Evolutionary conservation across 2,113 vertebrate species (phyloP), one percentile per base, ranked within the genome.

Genomic region (Myotis yumanensis): DNA sequence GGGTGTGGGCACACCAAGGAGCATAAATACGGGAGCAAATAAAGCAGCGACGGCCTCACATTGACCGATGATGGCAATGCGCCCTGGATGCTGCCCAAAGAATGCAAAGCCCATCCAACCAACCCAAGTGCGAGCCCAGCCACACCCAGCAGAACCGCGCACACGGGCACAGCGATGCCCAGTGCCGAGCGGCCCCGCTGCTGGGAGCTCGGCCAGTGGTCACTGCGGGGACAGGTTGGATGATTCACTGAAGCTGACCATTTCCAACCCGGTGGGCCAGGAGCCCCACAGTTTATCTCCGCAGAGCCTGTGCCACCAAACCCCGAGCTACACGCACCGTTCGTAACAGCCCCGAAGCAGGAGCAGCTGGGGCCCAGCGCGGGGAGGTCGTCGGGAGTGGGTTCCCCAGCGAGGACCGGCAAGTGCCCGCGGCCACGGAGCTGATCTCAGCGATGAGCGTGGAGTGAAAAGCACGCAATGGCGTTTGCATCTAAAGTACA

Each of bases 21-120:
- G n/a, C n/a, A 7, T 52, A 22, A 16, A 30, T 9, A 16, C 0
- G 0, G 18, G n/a, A 75, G 52, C 54, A n/a, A 77, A 40, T 52
- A 22, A 52, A 16, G 4, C 37, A 71, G 51, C 73, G 25, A 14
- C 1, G 9, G 32, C 40, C 7, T 2, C 22, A 7, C 2, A 4
- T 9, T 18, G 51, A 40, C 37, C 23, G 8, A 2, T n/a, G 30
- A 35, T 11, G 46, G 9, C 15, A n/a, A 5, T 11, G 66, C 43
- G 3, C 64, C 1, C 9, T 20, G 40, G 30, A 37, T 32, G 82
- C 77, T 11, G 7, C 32, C 52, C 79, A 22, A 71, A 16, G 40
- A 54, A 22, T 11, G 32, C 17, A 9, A 48, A 76, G 43, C 43
- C 28, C 72, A 10, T 30, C 8, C 16, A 51, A 51, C 62, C 40